These are phyloP conservation scores for Papilio helenus DNA, from an alignment of 1,140 invertebrate genomes.

Conservation along the genomic window DNA sequence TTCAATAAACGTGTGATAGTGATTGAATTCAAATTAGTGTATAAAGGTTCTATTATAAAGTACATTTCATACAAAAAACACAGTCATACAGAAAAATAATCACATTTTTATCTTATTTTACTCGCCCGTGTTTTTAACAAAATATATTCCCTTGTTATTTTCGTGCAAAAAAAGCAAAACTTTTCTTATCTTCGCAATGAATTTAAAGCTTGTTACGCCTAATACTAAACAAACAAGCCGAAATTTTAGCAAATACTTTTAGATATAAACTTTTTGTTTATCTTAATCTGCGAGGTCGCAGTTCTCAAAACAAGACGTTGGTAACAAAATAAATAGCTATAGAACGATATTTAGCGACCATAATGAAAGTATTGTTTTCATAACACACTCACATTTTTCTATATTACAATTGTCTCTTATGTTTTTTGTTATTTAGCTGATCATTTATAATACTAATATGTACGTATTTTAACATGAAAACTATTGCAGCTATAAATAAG, in stretches of 20 bases:
- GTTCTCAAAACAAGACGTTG: background rate
- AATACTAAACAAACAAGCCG: background rate
- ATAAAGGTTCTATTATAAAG: too few species aligned
- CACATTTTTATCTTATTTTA: background rate
- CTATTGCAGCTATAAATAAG: background rate
- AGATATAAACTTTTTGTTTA: background rate
- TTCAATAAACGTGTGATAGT: background rate
- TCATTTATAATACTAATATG: background rate
- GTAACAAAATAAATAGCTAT: background rate
- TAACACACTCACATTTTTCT: background rate
- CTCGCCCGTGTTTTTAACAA: background rate
- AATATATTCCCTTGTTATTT: background rate
- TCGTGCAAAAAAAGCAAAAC: background rate
- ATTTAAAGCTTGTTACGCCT: constrained; percentile 7
- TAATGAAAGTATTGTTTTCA: background rate
- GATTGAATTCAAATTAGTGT: background rate
- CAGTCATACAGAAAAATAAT: background rate
- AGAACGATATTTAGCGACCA: background rate
- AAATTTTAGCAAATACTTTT: background rate
- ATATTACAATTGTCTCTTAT: background rate
- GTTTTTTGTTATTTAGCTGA: too few species aligned
- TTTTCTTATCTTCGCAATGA: background rate
- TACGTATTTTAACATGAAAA: too few species aligned
- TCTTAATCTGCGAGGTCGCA: background rate
- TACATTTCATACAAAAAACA: background rate